phyloP scores from a whole-genome alignment of 2,113 vertebrate genomes.

The Patagioenas fasciata region DNA sequence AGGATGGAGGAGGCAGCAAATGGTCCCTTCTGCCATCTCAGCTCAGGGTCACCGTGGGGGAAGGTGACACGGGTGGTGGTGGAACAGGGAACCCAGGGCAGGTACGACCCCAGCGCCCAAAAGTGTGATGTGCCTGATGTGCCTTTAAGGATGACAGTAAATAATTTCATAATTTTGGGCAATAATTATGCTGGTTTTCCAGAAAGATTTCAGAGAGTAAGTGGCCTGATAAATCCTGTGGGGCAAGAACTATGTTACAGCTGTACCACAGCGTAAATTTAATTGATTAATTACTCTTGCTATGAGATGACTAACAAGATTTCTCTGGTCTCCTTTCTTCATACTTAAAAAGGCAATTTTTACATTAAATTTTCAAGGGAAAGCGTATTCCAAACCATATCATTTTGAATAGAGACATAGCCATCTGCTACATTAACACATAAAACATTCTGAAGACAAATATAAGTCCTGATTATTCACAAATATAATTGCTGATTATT shows the following conservation, averaged over 20 bases:
- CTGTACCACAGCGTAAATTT: not conserved
- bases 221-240: not conserved
- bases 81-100: not conserved
- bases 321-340: not conserved
- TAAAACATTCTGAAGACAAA: not conserved
- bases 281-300: not conserved
- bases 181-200: not conserved
- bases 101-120: not conserved
- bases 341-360: not conserved
- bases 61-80: not conserved
- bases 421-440: not conserved
- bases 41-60: not conserved
- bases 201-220: not conserved
- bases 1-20: not conserved
- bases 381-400: rapidly evolving
- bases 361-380: not conserved
- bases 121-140: rapidly evolving
- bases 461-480: not conserved
- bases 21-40: not conserved
- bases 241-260: not conserved
- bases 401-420: not conserved
- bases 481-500: not conserved
- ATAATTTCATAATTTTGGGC: not conserved
- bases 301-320: not conserved
- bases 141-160: not conserved